These are phyloP conservation scores for Aphelocoma californica DNA, from an alignment of 2,797 vertebrate genomes.

Conservation along the genomic window DNA sequence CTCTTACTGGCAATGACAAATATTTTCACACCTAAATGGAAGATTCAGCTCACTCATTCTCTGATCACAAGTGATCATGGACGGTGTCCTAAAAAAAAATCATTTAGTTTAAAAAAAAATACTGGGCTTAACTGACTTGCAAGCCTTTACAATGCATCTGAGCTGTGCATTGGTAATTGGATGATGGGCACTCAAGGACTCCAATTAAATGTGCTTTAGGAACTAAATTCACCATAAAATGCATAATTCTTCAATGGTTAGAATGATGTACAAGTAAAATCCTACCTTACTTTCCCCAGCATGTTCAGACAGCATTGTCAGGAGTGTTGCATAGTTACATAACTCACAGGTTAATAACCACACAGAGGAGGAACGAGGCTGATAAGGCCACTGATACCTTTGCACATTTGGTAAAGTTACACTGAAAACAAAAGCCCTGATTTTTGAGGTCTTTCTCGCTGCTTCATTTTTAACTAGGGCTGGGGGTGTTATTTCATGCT, in stretches of 20 bases:
- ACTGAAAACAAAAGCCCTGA: background rate
- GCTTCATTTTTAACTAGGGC: background rate
- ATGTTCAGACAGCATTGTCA: background rate
- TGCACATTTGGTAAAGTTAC: background rate
- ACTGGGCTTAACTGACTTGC: background rate
- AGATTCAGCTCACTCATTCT: background rate
- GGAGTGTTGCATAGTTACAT: background rate
- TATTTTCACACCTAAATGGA: background rate
- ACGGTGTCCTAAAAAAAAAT: background rate
- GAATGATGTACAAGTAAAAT: background rate
- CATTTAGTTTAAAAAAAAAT: background rate
- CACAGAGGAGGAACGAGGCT: background rate
- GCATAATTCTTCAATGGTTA: background rate
- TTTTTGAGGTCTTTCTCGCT: background rate
- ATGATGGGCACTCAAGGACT: background rate
- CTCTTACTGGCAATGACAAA: background rate
- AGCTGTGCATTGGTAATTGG: background rate
- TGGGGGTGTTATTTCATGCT: slow-evolving; percentile 37
- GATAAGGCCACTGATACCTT: background rate
- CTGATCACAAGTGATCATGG: background rate
- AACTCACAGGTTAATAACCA: background rate
- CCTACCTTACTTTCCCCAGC: too few relatives aligned
- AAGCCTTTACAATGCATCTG: background rate
- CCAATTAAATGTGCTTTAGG: background rate
- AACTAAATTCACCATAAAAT: background rate